Percentiles rank a stretch among this genome's conserved stretches.
Evolutionary conservation across 2,113 vertebrate genomes (phyloP).

Genomic region (Pristiophorus japonicus): DNA sequence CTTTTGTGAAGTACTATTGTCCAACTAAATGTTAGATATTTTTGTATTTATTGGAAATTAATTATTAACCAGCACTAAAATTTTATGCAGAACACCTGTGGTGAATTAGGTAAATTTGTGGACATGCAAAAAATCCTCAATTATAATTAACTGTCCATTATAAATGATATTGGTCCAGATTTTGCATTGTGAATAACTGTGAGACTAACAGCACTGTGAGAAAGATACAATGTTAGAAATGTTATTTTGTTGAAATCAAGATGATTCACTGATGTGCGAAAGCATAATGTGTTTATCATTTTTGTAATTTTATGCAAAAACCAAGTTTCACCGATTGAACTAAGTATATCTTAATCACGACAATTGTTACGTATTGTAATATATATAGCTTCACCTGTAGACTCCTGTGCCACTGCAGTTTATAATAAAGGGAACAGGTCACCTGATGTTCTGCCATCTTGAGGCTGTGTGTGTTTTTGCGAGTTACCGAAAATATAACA

Average conservation of each 20-base stretch:
- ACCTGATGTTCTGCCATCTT: no score
- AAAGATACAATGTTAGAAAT: no score
- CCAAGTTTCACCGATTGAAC: not conserved
- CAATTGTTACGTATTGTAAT: no score
- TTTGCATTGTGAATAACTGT: not conserved
- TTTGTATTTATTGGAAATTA: not conserved
- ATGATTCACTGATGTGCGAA: no score
- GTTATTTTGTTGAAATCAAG: no score
- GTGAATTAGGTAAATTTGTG: not conserved
- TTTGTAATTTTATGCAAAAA: no score
- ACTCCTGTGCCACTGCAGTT: no score
- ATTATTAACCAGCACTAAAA: not conserved
- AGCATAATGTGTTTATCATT: no score
- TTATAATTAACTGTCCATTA: not conserved
- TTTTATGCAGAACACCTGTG: not conserved
- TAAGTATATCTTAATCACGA: not conserved
- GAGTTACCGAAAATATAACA: no score
- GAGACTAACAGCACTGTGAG: not conserved
- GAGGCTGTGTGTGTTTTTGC: no score
- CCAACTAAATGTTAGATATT: not conserved
- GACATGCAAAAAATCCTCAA: not conserved
- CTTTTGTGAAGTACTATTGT: not conserved
- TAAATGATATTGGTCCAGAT: not conserved
- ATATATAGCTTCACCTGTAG: no score
- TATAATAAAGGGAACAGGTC: no score